Conservation (phyloP, 2,888 invertebrate species). For the Anarsia innoxiella region DNA sequence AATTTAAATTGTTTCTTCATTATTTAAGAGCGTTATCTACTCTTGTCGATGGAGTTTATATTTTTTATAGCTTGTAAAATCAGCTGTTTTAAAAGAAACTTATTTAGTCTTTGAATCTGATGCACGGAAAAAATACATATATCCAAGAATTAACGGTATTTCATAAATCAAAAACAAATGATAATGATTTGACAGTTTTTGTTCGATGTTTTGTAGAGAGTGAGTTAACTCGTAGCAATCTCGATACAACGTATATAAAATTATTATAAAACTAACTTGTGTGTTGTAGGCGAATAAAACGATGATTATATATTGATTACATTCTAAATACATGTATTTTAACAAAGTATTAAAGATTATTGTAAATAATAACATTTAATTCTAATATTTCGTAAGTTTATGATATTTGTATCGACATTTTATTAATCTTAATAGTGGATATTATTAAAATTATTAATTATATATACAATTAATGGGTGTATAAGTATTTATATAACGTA, state of each 20-base stretch:
- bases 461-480: slow-evolving; percentile 44
- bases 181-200: no score
- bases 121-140: no score
- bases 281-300: slow-evolving; percentile 43
- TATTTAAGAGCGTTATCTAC: no score
- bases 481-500: slow-evolving; percentile 39
- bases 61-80: no score
- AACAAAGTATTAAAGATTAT: slow-evolving; percentile 34
- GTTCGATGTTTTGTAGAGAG: no score
- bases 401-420: slow-evolving; percentile 49
- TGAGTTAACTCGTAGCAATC: slow-evolving; percentile 30
- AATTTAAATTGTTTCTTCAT: no score
- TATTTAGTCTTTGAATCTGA: no score
- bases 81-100: no score
- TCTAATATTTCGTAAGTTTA: slow-evolving; percentile 47
- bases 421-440: slow-evolving; percentile 32
- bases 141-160: no score
- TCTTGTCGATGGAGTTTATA: no score
- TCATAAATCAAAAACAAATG: no score
- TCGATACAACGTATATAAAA: slow-evolving; percentile 24
- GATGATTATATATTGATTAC: slow-evolving; percentile 32
- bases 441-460: slow-evolving; percentile 33
- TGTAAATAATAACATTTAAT: slow-evolving; percentile 55
- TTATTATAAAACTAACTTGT: slow-evolving; percentile 26
- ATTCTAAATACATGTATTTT: slow-evolving; percentile 54